Evolutionary conservation across 2,797 vertebrate genomes (phyloP).

Genomic region (Oophaga sylvatica): DNA sequence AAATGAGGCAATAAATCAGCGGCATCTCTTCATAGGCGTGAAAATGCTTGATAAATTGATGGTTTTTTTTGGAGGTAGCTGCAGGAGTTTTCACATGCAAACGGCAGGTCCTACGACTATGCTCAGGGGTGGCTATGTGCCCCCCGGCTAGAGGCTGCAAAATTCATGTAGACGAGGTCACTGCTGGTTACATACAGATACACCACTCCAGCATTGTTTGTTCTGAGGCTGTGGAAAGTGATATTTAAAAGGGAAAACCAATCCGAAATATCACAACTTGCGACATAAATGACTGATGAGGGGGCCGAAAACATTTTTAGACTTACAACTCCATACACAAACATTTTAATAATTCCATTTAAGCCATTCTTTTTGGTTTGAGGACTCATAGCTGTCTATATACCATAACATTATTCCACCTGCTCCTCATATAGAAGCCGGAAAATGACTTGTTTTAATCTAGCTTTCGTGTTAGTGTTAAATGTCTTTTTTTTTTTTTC

Average conservation of each 20-base stretch:
- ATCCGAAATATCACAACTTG: neutral
- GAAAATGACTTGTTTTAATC: no score
- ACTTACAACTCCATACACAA: neutral
- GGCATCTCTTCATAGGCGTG: conserved; percentile 73
- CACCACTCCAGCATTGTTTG: neutral
- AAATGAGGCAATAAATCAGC: conserved; percentile 85
- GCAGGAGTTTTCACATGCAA: conserved; percentile 52
- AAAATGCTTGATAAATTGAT: conserved; percentile 70
- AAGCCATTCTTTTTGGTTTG: neutral
- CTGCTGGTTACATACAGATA: neutral
- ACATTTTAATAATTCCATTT: neutral
- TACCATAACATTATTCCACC: no score
- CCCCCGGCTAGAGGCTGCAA: conserved; percentile 19
- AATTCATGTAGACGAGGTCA: neutral
- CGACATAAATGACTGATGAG: neutral
- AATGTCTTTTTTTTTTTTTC: no score
- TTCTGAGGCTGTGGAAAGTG: neutral
- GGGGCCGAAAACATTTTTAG: neutral
- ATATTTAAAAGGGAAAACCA: neutral
- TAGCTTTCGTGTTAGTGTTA: no score
- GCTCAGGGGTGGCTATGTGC: conserved; percentile 18
- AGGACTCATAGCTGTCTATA: no score
- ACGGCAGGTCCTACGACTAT: conserved; percentile 41
- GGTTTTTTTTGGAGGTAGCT: conserved; percentile 46
- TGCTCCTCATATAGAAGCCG: neutral